Evolutionary conservation across 2,888 invertebrate species (phyloP).

Genomic region (Notodonta ziczac): DNA sequence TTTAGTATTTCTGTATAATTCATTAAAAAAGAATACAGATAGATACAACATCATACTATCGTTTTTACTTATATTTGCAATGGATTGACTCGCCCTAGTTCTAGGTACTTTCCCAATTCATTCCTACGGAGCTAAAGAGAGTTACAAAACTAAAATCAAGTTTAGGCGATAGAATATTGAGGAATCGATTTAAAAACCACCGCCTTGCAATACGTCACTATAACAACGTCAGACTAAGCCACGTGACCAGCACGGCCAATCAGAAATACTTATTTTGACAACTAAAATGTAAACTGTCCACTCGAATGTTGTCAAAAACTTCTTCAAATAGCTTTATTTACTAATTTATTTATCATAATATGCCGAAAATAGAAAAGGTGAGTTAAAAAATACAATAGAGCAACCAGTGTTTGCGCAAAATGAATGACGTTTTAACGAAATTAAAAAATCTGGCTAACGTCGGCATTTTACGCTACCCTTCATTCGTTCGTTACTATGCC

Average conservation of each 20-base stretch:
- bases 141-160: too few species aligned
- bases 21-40: too few species aligned
- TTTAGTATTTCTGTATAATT: too few species aligned
- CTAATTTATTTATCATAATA: constrained; percentile 50
- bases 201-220: not conserved
- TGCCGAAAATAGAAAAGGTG: constrained; percentile 71
- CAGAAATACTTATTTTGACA: constrained; percentile 45
- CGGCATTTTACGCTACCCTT: constrained; percentile 64
- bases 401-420: not conserved
- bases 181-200: not conserved
- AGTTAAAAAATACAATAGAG: constrained; percentile 39
- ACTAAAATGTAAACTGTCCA: constrained; percentile 63
- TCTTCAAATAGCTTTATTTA: constrained; percentile 62
- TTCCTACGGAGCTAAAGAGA: not conserved
- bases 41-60: too few species aligned
- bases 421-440: not conserved
- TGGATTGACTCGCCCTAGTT: too few species aligned
- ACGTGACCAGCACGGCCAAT: constrained; percentile 63
- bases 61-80: too few species aligned
- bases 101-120: too few species aligned
- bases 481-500: constrained; percentile 60
- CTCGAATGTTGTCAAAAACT: constrained; percentile 61
- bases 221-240: constrained; percentile 61
- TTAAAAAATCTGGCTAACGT: constrained; percentile 31
- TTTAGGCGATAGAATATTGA: not conserved